Evolutionary conservation across 1,140 invertebrate genomes (phyloP), one percentile per base, ranked within the genome.

Genomic region (Zaprionus ornatus): DNA sequence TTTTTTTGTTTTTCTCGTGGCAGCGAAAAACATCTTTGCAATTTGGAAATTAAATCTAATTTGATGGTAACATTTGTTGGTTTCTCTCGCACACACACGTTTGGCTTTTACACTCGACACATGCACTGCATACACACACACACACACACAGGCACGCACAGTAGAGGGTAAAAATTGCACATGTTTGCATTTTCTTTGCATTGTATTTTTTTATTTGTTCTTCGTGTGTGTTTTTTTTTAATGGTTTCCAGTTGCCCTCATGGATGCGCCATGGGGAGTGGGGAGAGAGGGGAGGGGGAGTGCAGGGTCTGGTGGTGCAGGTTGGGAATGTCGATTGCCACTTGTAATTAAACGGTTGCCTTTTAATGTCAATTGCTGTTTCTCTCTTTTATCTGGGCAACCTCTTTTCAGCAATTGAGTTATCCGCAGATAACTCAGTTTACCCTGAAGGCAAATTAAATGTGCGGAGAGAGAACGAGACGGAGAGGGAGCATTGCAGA

Each of bases 1-100:
- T 32, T 52, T 19, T 40, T 64, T 45, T 73, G 5, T 25, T 17
- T 56, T 56, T 52, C 9, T 9, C 32, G 10, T 57, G 55, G 32
- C 29, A 32, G 63, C 48, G 48, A 27, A 42, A 71, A 64, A 67
- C 21, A 70, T 63, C 66, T 60, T 66, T 45, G 73, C 56, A 52
- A 66, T 80, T 74, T 78, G 68, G 55, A 84, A 81, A 85, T 84
- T 81, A 84, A 84, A 81, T 85, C 74, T 81, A 85, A 81, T 85
- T 81, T 84, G 59, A 85, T 84, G 77, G 71, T 50, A 25, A 72
- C 72, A 68, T 83, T 54, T 77, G 77, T 71, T 64, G 35, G 68
- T 64, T 21, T 21, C 13, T 35, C 59, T 73, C 32, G 29, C 32
- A 63, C 40, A 63, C 61, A n/a, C 61, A n/a, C 40, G 62, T 48